Conservation (phyloP, 2,797 vertebrate species). For the Hozukius guyotensis region DNA sequence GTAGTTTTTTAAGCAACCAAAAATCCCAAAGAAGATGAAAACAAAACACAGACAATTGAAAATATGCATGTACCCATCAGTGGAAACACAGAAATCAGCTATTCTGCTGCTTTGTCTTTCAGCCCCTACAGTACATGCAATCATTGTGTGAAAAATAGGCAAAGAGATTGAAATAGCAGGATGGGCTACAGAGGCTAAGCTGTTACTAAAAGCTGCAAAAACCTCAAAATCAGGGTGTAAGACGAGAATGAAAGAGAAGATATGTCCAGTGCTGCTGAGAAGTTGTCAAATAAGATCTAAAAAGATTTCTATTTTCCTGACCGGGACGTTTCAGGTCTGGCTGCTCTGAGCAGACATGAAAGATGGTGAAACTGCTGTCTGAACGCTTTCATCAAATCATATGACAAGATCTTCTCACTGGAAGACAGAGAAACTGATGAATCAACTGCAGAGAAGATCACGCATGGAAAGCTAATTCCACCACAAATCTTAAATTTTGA, state of each 20-base stretch:
- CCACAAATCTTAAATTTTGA: background rate
- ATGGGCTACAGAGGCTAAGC: slow-evolving; percentile 9
- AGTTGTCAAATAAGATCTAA: slow-evolving; percentile 34
- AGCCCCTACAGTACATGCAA: background rate
- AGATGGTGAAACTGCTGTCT: slow-evolving; percentile 46
- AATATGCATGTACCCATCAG: background rate
- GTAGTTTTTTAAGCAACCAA: background rate
- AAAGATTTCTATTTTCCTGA: slow-evolving; percentile 48
- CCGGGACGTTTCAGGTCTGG: slow-evolving; percentile 30
- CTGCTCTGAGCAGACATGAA: slow-evolving; percentile 36
- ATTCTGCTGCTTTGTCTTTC: slow-evolving; percentile 24
- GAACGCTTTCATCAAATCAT: slow-evolving; percentile 37
- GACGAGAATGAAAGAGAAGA: background rate
- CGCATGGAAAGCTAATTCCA: background rate
- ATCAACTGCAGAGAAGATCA: background rate
- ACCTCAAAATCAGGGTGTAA: background rate
- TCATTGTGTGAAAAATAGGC: slow-evolving; percentile 45
- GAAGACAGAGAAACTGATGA: slow-evolving; percentile 5
- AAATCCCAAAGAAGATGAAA: slow-evolving; percentile 1
- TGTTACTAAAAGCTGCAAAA: slow-evolving; percentile 16
- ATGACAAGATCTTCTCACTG: slow-evolving; percentile 12
- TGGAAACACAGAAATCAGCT: slow-evolving; percentile 38
- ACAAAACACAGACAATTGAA: background rate
- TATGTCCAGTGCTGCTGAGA: slow-evolving; percentile 6
- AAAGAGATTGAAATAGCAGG: slow-evolving; percentile 34